Evolutionary conservation across 2,888 invertebrate species (phyloP), one percentile per base, ranked within the genome.

Genomic region (Orchestes rusci): DNA sequence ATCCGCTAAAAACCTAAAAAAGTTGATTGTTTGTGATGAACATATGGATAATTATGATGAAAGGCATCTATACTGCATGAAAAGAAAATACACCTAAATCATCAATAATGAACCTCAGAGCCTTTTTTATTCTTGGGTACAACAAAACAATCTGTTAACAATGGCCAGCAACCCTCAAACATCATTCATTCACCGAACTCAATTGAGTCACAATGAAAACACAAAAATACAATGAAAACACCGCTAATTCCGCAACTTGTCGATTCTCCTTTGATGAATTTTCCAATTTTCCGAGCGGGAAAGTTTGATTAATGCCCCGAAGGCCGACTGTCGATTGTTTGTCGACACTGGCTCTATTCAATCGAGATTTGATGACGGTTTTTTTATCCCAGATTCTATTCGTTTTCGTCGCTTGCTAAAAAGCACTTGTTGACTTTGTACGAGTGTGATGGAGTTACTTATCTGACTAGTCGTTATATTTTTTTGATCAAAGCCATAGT

Each of bases 281-380:
- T 50, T 44, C 50, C 50, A 46, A 51, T 51, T 51, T 51, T 47
- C 47, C 47, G 36, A 51, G 41, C 47, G 51, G 51, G 44, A 51
- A 51, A 48, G 44, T 50, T 51, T 51, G 51, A 51, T 51, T 51
- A 48, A 51, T 51, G 30, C 47, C 51, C 47, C 33, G 47, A 43
- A 48, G 51, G 51, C 51, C 39, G 41, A 30, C 39, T 42, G 44
- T 39, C 51, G 45, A 48, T 51, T 46, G 48, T 48, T 51, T 45
- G 51, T 33, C 46, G 46, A 46, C 50, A 43, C 43, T 40, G 45
- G 27, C 43, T 38, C 47, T 34, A 51, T 48, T 51, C 43, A 51
- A 45, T 48, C 31, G 39, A 47, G 48, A 48, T 51, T 50, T 50
- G 17, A 43, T 37, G 15, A 16, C 32, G 30, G 27, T 46, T 45